Evolutionary conservation across 2,888 invertebrate genomes (phyloP).

Genomic region (Amorpha juglandis): DNA sequence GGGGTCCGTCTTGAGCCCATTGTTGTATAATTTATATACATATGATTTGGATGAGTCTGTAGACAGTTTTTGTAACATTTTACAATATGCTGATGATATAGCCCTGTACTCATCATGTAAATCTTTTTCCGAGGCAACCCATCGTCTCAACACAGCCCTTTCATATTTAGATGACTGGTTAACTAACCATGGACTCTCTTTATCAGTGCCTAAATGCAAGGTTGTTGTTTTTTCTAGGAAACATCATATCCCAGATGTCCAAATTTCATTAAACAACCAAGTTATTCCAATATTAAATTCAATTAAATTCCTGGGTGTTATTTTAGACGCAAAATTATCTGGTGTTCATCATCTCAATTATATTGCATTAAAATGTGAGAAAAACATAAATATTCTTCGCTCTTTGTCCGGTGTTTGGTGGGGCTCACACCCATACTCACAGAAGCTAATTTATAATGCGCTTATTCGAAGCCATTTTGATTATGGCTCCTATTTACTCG

Average conservation of each 20-base stretch:
- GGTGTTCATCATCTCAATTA: constrained; percentile 31
- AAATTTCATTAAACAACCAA: neutral
- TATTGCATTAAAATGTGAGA: constrained; percentile 34
- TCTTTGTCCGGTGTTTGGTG: constrained; percentile 32
- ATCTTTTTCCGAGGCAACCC: constrained; percentile 26
- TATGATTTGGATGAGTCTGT: constrained; percentile 32
- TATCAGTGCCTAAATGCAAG: constrained; percentile 33
- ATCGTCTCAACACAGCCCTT: neutral
- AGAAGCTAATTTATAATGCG: constrained; percentile 27
- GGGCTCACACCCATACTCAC: constrained; percentile 31
- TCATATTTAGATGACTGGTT: no score
- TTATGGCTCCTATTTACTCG: constrained; percentile 6
- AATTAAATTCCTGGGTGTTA: constrained; percentile 37
- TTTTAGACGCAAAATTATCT: constrained; percentile 32
- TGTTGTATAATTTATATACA: constrained; percentile 39
- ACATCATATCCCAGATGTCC: neutral
- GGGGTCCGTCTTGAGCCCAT: constrained; percentile 38
- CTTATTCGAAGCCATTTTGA: constrained; percentile 29
- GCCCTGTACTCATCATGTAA: constrained; percentile 30
- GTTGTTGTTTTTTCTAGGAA: constrained; percentile 22
- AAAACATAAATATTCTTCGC: constrained; percentile 32
- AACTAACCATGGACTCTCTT: constrained; percentile 5
- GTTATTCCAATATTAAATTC: neutral
- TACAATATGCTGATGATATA: constrained; percentile 45
- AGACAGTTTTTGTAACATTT: constrained; percentile 29